A percentile compares a stretch with the other conserved stretches of the same genome.
These are phyloP conservation scores for Martes martes DNA, from an alignment of 2,113 vertebrate species.

Conservation along the genomic window DNA sequence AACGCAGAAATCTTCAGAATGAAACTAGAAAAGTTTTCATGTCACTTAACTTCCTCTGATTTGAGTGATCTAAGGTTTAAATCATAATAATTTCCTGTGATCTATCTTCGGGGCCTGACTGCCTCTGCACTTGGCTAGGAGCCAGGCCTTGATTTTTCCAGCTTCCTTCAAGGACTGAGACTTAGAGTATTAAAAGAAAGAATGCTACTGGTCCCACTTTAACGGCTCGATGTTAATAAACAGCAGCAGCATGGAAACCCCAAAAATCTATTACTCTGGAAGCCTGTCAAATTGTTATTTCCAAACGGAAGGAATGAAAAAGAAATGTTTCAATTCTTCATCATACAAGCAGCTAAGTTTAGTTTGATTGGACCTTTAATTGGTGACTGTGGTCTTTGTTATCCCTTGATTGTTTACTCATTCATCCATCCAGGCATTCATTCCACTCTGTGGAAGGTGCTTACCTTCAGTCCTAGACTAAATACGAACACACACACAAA, in stretches of 20 bases:
- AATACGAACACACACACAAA: background rate
- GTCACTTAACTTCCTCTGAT: background rate
- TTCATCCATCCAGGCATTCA: background rate
- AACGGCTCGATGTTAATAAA: background rate
- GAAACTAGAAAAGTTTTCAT: background rate
- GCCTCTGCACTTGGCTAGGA: background rate
- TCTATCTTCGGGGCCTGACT: background rate
- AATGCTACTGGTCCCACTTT: background rate
- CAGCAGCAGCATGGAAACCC: background rate
- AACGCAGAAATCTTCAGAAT: background rate
- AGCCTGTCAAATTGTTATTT: background rate
- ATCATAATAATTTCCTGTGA: background rate
- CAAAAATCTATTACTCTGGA: background rate
- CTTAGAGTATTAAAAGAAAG: background rate
- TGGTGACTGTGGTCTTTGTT: background rate
- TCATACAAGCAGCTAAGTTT: background rate
- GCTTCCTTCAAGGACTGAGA: background rate
- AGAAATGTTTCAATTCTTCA: background rate
- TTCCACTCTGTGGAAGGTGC: background rate
- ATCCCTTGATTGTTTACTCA: background rate
- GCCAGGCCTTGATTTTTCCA: background rate
- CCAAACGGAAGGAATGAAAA: background rate
- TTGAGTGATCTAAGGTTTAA: background rate
- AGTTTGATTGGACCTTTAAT: background rate
- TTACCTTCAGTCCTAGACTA: background rate